Evolutionary conservation across 2,888 invertebrate species (phyloP), one percentile per base, ranked within the genome.

Genomic region (Oscheius myriophilus): DNA sequence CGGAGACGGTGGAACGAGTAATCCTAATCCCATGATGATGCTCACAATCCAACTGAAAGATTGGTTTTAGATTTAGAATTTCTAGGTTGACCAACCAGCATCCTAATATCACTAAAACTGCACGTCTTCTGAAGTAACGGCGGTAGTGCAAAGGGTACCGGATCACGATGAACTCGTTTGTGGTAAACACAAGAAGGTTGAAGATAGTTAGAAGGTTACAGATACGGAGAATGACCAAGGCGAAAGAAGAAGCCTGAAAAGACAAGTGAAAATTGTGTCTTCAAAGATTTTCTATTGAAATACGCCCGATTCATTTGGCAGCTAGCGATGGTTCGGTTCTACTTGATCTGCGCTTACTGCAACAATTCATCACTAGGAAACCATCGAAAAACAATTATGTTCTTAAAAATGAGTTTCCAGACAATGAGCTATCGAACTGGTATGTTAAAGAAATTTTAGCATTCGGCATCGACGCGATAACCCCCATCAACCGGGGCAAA

Each of bases 181-280:
- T 79, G 0, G 86, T 86, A 75, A 86, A 86, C 3, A 86, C 81
- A 23, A 86, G 75, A 53, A 86, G 71, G 67, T 86, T 86, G 78
- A 86, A 84, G 42, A 86, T 86, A 14, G 86, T 86, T 46, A 86
- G 68, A 54, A 86, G 66, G 66, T 86, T 86, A 69, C 84, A 83
- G 39, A 81, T 79, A n/a, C 84, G 79, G 26, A 86, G 75, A 18
- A 84, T 69, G 26, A 85, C 76, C 45, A 86, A 69, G 18, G 81
- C 79, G 62, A 80, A 80, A 54, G 80, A 79, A 52, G 81, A 82
- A 2, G 80, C 78, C 84, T 84, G 71, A 41, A 79, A 42, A 16
- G 54, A 55, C 64, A 12, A n/a, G 3, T 53, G 49, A 18, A 21
- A 49, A 9, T 33, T 33, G 33, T 33, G 33, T 9, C 9, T 33